These are phyloP conservation scores for Solenodon paradoxus DNA, from an alignment of 2,113 vertebrate species.

Conservation along the genomic window DNA sequence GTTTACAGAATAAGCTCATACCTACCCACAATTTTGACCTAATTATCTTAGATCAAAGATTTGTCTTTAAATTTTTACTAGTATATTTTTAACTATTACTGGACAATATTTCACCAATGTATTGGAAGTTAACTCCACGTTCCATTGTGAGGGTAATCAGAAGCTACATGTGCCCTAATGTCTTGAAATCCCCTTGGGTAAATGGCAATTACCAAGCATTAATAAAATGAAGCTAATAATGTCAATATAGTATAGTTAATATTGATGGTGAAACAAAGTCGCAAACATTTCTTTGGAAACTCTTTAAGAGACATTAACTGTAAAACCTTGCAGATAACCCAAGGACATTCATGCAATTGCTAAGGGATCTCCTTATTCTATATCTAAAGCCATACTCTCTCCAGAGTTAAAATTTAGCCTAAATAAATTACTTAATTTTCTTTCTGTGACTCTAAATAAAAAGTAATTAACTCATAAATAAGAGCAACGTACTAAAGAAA, in stretches of 20 bases:
- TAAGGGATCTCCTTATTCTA: not conserved
- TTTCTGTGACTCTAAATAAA: not conserved
- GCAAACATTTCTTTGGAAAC: not conserved
- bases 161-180: not conserved
- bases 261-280: not conserved
- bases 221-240: not conserved
- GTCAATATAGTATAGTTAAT: not conserved
- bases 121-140: not conserved
- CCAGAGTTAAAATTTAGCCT: not conserved
- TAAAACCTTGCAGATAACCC: accelerated
- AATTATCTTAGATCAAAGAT: not conserved
- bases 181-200: not conserved
- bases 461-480: not conserved
- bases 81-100: not conserved
- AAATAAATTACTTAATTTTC: not conserved
- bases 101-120: not conserved
- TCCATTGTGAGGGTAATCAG: not conserved
- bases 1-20: not conserved
- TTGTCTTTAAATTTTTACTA: not conserved
- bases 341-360: not conserved
- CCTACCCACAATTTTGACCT: not conserved
- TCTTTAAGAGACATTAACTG: accelerated
- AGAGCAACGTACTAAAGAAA: not conserved
- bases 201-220: not conserved
- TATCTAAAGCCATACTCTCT: not conserved